phyloP scores from a whole-genome alignment of 2,113 vertebrate genomes.

The Hyaena hyaena region DNA sequence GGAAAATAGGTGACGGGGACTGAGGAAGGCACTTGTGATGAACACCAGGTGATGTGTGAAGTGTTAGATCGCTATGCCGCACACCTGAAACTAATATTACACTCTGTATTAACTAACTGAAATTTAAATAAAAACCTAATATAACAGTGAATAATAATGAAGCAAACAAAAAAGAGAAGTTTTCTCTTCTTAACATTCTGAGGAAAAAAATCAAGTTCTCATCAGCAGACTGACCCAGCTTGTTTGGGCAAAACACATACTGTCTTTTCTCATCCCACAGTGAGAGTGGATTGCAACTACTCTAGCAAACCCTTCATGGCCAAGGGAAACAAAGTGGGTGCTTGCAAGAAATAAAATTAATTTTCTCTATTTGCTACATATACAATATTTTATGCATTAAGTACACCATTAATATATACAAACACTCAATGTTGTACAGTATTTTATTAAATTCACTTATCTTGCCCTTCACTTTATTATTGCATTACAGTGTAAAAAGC shows the following conservation, averaged over 20 bases:
- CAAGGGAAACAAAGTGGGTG: not conserved
- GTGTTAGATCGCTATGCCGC: not conserved
- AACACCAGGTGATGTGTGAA: not conserved
- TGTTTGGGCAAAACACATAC: not conserved
- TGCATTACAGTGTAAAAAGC: conserved; percentile 54
- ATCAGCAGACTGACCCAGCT: not conserved
- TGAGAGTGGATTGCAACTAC: rapidly evolving
- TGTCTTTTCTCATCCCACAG: rapidly evolving
- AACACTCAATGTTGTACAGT: conserved; percentile 64
- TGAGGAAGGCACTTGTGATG: not conserved
- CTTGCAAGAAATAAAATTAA: conserved; percentile 24
- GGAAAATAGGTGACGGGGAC: not conserved
- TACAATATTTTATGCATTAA: conserved; percentile 78
- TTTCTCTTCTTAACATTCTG: conserved; percentile 20
- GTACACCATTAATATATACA: conserved; percentile 76
- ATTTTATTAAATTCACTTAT: conserved; percentile 82
- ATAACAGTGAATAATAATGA: not conserved
- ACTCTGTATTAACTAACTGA: not conserved
- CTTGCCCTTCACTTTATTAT: conserved; percentile 72
- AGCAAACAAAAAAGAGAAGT: not conserved
- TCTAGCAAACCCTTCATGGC: not conserved
- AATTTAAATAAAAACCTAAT: not conserved
- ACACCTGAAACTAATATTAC: not conserved
- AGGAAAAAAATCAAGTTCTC: too few species aligned
- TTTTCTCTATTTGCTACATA: conserved; percentile 68